Evolutionary conservation across 1,140 invertebrate genomes (phyloP).

Genomic region (Scaptomyza montana): DNA sequence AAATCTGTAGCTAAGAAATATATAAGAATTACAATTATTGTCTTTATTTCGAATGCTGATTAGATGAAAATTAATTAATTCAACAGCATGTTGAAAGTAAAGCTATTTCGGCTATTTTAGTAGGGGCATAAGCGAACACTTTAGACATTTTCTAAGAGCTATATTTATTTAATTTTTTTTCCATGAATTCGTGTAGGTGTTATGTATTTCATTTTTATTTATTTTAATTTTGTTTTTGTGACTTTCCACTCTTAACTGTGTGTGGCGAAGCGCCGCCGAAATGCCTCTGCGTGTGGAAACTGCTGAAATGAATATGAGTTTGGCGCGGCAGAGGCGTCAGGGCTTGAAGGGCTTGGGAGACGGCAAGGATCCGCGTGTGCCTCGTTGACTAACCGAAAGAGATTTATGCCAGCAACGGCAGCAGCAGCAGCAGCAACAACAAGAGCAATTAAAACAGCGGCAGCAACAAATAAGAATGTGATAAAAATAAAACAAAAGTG

Average conservation of each 20-base stretch:
- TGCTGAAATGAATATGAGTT: constrained; percentile 35
- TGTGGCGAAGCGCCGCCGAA: constrained; percentile 24
- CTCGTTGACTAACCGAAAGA: constrained; percentile 31
- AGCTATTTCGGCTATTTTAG: constrained; percentile 2
- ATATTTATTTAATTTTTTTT: too few relatives aligned
- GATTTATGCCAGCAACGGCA: constrained; percentile 45
- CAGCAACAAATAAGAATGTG: constrained; percentile 63
- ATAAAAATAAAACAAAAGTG: constrained; percentile 71
- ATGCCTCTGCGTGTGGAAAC: constrained; percentile 26
- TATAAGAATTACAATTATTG: not conserved
- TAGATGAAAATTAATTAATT: constrained; percentile 5
- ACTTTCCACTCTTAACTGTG: constrained; percentile 2
- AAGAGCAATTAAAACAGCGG: constrained; percentile 63
- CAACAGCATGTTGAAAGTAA: constrained; percentile 1
- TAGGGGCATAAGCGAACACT: not conserved
- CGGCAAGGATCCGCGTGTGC: constrained; percentile 10
- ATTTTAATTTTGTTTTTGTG: not conserved
- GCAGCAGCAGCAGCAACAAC: constrained; percentile 33
- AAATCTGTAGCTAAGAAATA: too few relatives aligned
- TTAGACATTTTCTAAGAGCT: not conserved
- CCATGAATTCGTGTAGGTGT: not conserved
- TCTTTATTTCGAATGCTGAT: not conserved
- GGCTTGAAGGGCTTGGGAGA: constrained; percentile 1
- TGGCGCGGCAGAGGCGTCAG: not conserved
- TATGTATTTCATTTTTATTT: not conserved